Base-by-base conservation (phyloP, 2,797 vertebrate genomes). In the Poecile montanus region DNA sequence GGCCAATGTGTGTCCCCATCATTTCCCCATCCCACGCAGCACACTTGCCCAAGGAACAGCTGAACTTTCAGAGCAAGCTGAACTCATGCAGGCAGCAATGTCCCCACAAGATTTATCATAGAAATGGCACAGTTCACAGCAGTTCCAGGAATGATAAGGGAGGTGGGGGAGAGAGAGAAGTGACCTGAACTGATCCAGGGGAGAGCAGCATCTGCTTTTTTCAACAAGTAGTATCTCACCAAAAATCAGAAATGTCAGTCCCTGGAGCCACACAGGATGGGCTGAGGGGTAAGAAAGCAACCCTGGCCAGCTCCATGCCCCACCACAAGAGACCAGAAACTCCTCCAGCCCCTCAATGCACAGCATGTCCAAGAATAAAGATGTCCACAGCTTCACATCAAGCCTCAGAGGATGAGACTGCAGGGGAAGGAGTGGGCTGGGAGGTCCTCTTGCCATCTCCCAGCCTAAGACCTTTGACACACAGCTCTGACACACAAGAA, bases 221-320 rank as follows among this genome's bases (percentile, higher is more conserved):
- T 26, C 23, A 79, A 19, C 0, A 1, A 65, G 19, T 0, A 4
- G 9, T 8, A 62, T n/a, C 44, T 44, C 30, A 40, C 25, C 1
- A 2, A 63, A 85, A 77, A 51, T 22, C 40, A 83, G n/a, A 85
- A 66, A 40, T 10, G 4, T 45, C 63, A 25, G 10, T 14, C 1
- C 1, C 1, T 34, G 32, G 17, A 83, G 40, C 57, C 9, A 51
- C 56, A 85, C 25, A 61, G 51, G 19, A n/a, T 38, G 38, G 25
- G 3, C 9, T 85, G 22, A 25, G 2, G 4, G 11, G 5, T 2
- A 6, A 40, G 18, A 44, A 79, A 45, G 13, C 26, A 40, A 20
- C 32, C 12, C 29, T 36, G 32, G 21, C 13, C 48, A 29, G 11
- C 61, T 87, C 50, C 48, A 68, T 14, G 7, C 3, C 10, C 45